Evolutionary conservation across 2,797 vertebrate genomes (phyloP).

Genomic region (Acrossocheilus fasciatus): DNA sequence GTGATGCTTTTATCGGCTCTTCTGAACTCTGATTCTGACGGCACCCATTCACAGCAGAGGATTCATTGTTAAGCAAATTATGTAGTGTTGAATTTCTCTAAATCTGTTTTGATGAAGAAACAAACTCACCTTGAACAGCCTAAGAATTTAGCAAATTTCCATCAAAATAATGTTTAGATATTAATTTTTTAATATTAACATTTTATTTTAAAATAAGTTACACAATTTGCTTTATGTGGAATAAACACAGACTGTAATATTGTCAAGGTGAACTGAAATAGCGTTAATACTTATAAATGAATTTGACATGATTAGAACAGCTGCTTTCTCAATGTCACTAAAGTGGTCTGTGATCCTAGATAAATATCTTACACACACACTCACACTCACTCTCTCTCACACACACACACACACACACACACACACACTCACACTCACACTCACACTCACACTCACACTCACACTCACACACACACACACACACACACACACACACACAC

Average conservation of each 20-base stretch:
- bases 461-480: background rate
- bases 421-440: background rate
- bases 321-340: conserved; percentile 28
- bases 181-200: too few species aligned
- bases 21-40: background rate
- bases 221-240: background rate
- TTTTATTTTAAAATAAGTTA: background rate
- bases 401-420: background rate
- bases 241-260: background rate
- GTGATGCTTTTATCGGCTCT: too few species aligned
- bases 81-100: too few species aligned
- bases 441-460: too few species aligned
- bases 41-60: background rate
- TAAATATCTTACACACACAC: background rate
- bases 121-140: background rate
- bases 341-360: conserved; percentile 9
- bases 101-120: background rate
- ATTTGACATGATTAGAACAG: conserved; percentile 15
- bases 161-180: background rate
- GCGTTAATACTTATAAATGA: background rate
- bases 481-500: conserved; percentile 2
- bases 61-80: background rate
- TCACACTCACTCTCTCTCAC: background rate
- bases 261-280: background rate
- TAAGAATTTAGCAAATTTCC: background rate